Evolutionary conservation across 2,113 vertebrate genomes (phyloP), one percentile per base, ranked within the genome.

Genomic region (Diglossa brunneiventris): DNA sequence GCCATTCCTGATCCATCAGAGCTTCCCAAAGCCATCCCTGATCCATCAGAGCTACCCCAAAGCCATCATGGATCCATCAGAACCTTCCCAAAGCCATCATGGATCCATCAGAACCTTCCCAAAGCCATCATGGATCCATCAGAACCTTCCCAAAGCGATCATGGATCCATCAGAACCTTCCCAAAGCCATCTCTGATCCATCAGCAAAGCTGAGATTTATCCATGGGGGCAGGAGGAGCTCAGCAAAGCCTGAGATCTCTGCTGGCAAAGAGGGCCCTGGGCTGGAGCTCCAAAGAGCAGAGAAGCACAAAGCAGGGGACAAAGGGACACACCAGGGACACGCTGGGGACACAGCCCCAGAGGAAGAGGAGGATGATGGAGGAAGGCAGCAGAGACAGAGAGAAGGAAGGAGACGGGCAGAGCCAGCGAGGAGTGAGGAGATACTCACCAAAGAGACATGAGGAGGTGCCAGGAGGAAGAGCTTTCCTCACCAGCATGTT

Each of bases 401-500:
- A 50, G 72, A 1, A 78, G 30, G 81, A 89, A n/a, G 31, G 21
- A 39, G 53, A 89, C 61, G 74, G 77, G 22, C 10, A 79, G 46
- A 83, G 52, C 64, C 12, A 87, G 94, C 0, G 4, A 77, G 87
- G 76, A 90, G 90, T 88, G 95, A 94, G 98, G 72, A 96, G 94
- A 97, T 97, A 99, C 99, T 99, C 98, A 99, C 99, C 99, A 98
- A 99, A 99, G 94, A 99, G 98, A 98, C 99, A 99, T 96, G 99
- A 98, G 95, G 99, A 98, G 89, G 98, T 98, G 98, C 99, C 99
- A 89, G 99, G 98, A 99, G 99, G 98, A 98, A 99, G 98, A 97
- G 98, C 98, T 98, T 99, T 99, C 99, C 99, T 99, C 98, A 98
- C 99, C 98, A 99, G 98, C 99, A 99, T 98, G 97, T 99, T 99